Conservation (phyloP, 2,888 invertebrate genomes). For the Acanthosepion lycidas region DNA sequence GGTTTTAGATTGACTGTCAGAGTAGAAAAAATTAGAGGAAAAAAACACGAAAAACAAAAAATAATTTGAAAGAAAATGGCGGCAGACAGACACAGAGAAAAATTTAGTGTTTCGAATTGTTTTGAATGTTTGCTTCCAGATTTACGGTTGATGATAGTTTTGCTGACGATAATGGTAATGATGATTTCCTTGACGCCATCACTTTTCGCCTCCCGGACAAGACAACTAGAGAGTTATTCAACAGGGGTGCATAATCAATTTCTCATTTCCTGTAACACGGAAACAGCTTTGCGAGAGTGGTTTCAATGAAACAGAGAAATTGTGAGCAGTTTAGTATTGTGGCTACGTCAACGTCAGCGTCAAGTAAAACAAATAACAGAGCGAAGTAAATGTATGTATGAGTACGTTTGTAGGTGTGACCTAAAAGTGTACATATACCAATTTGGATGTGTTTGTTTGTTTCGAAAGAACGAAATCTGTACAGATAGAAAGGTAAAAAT, state of each 20-base stretch:
- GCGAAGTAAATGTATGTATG: not conserved
- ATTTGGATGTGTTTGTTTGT: too few relatives aligned
- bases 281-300: constrained; percentile 33
- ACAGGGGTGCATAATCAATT: constrained; percentile 12
- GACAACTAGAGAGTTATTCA: constrained; percentile 23
- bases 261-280: constrained; percentile 21
- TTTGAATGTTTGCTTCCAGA: not conserved
- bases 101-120: not conserved
- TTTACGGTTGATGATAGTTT: not conserved
- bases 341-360: not conserved
- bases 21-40: not conserved
- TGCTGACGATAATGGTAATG: not conserved
- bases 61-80: not conserved
- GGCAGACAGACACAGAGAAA: not conserved
- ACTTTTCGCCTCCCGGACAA: constrained; percentile 22
- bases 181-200: constrained; percentile 20
- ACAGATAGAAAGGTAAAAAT: too few relatives aligned
- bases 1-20: constrained; percentile 22
- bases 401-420: too few relatives aligned
- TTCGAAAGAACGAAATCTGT: too few relatives aligned
- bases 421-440: too few relatives aligned
- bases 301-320: constrained; percentile 18
- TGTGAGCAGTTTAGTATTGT: constrained; percentile 33
- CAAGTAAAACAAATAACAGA: not conserved
- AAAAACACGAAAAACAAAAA: not conserved